These are phyloP conservation scores for Drosophila suzukii DNA, from an alignment of 1,140 invertebrate genomes.

Conservation along the genomic window DNA sequence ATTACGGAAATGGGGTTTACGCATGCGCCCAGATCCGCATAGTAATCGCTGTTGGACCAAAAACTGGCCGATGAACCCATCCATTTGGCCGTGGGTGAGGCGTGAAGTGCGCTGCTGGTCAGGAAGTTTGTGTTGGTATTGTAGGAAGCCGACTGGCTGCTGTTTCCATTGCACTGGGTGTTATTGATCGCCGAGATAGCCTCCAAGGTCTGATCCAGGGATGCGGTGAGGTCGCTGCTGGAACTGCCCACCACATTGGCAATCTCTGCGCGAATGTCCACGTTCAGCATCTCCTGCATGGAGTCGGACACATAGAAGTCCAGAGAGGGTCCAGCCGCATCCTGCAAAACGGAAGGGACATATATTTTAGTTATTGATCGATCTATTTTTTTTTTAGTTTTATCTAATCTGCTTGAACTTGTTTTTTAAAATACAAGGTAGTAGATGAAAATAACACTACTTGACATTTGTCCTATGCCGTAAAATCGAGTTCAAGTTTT, in stretches of 20 bases:
- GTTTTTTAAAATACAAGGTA: too few relatives aligned
- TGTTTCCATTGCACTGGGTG: constrained; percentile 24
- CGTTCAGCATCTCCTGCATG: constrained; percentile 91
- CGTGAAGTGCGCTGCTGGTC: constrained; percentile 57
- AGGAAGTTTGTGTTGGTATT: constrained; percentile 60
- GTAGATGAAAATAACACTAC: too few relatives aligned
- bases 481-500: too few relatives aligned
- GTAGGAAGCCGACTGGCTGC: constrained; percentile 26
- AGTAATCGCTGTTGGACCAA: constrained; percentile 90
- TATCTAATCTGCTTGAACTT: too few relatives aligned
- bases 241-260: constrained; percentile 90
- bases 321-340: constrained; percentile 85
- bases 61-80: constrained; percentile 87
- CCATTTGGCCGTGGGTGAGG: constrained; percentile 77
- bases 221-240: constrained; percentile 86
- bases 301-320: constrained; percentile 88
- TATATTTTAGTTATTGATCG: constrained; percentile 9
- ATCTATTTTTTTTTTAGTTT: too few relatives aligned
- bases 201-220: constrained; percentile 73
- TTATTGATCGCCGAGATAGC: constrained; percentile 68
- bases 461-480: too few relatives aligned
- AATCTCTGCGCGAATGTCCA: constrained; percentile 93
- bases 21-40: constrained; percentile 89
- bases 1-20: constrained; percentile 92
- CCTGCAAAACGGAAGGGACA: constrained; percentile 79